phyloP scores from a whole-genome alignment of 2,888 invertebrate species.

The Noctua pronuba region DNA sequence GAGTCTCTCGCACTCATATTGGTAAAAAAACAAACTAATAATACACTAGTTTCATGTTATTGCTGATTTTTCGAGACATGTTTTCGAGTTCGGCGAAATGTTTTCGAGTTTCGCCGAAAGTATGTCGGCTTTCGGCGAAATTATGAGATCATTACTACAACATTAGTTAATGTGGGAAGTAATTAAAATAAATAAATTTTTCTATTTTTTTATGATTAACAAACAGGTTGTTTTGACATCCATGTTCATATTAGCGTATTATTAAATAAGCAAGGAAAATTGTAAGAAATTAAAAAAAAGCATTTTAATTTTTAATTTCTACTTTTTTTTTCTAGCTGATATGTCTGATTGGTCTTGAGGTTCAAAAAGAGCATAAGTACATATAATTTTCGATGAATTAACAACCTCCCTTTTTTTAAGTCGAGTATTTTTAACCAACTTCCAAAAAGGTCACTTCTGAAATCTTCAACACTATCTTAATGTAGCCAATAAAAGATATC shows the following conservation, averaged over 20 bases:
- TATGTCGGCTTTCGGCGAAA: constrained; percentile 9
- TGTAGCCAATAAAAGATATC: not conserved
- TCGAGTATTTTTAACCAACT: not conserved
- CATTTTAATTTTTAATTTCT: not conserved
- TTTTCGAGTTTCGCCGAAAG: not conserved
- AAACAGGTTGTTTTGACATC: not conserved
- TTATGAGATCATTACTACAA: constrained; percentile 56
- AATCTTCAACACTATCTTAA: not conserved
- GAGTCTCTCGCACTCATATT: constrained; percentile 61
- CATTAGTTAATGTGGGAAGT: constrained; percentile 28
- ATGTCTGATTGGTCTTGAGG: constrained; percentile 44
- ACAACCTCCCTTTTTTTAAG: not conserved
- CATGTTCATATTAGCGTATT: not conserved
- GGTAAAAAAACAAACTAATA: constrained; percentile 63
- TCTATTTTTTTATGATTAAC: not conserved
- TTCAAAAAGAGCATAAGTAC: not conserved
- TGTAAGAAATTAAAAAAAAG: not conserved
- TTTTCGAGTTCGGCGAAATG: not conserved
- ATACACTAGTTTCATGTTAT: constrained; percentile 56
- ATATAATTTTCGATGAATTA: not conserved
- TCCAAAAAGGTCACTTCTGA: not conserved
- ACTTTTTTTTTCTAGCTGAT: constrained; percentile 33
- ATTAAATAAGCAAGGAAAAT: not conserved
- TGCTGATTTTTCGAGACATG: constrained; percentile 35
- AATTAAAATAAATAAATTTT: not conserved